Evolutionary conservation across 2,888 invertebrate genomes (phyloP), one percentile per base, ranked within the genome.

Genomic region (Apoda limacodes): DNA sequence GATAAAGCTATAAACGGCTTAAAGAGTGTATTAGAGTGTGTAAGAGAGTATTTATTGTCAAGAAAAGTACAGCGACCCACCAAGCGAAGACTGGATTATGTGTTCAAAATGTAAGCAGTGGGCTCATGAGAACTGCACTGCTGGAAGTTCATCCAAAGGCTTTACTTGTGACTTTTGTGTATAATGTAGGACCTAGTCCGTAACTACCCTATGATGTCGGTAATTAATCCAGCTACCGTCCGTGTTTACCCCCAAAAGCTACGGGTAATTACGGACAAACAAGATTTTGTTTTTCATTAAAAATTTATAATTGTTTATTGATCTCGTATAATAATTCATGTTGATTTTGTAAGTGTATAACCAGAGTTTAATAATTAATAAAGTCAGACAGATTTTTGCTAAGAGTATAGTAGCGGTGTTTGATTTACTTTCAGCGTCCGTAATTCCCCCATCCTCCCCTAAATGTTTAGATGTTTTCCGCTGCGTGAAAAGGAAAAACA

Each of bases 391-490:
- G 30, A 30, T 34, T 35, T 33, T 30, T 33, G 15, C 9, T 35
- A 33, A 33, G 22, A 35, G 24, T 38, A 20, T 23, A 22, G 17
- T 9, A 32, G 19, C 35, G 29, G 11, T 38, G 9, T n/a, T 21
- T 32, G 4, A 35, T 32, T 35, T 13, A 14, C 9, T 35, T 38
- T 38, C 9, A 38, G 39, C 32, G 34, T 40, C 37, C 33, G 34
- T 30, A 40, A 37, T 40, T 34, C 29, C 36, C 34, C 40, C 34
- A 40, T 19, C 30, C 2, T 38, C 27, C 35, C 30, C 32, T 38
- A 35, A 22, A n/a, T n/a, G n/a, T n/a, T n/a, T n/a, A n/a, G n/a
- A n/a, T n/a, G n/a, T n/a, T n/a, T n/a, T n/a, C n/a, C n/a, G n/a
- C n/a, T n/a, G n/a, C n/a, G n/a, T n/a, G n/a, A n/a, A n/a, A n/a